Conservation (phyloP, 2,797 vertebrate species). For the Mus caroli region DNA sequence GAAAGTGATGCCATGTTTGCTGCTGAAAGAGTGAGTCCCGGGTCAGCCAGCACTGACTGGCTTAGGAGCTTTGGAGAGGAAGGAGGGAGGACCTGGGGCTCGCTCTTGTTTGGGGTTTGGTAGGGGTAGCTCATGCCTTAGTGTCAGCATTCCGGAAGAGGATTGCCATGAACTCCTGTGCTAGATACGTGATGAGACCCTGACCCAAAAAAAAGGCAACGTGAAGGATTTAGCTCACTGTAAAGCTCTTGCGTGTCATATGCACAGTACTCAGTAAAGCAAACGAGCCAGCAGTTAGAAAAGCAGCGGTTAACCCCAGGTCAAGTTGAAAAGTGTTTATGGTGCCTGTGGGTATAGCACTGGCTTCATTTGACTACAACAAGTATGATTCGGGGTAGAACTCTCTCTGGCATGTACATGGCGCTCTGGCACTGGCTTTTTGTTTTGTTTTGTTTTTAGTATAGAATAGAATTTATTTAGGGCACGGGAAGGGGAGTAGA, state of each 20-base stretch:
- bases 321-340: fast-evolving
- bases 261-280: neutral
- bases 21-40: conserved; percentile 94
- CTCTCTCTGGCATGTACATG: too few relatives aligned
- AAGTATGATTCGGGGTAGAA: neutral
- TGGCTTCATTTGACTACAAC: fast-evolving
- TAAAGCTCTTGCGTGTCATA: neutral
- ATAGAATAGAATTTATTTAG: too few relatives aligned
- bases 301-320: neutral
- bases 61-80: neutral
- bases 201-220: neutral
- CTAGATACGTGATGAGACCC: neutral
- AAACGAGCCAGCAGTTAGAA: neutral
- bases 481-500: too few relatives aligned
- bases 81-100: neutral
- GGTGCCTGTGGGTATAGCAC: neutral
- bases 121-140: neutral
- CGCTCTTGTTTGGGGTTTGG: fast-evolving
- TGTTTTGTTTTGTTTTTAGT: too few relatives aligned
- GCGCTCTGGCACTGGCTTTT: neutral
- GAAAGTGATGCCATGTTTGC: conserved; percentile 99
- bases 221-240: too few relatives aligned
- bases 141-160: neutral
- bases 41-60: neutral
- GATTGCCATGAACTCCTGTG: neutral